Base-by-base conservation (phyloP, 2,113 vertebrate genomes). In the Dipodomys merriami region DNA sequence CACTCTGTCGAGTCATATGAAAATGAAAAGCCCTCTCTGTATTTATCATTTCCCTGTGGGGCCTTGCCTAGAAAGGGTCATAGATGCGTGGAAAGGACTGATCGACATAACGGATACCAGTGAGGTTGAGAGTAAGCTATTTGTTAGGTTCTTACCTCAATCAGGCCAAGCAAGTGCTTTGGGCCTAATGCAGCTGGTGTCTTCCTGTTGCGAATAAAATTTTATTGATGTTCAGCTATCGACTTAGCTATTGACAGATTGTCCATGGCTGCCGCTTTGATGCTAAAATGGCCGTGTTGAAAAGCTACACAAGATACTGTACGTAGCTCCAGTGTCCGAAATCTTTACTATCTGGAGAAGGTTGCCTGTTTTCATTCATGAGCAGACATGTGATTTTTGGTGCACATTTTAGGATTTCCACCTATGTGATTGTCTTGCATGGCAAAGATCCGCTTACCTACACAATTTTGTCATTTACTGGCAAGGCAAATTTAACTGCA, bases 1-100 rank as follows among this genome's bases (percentile, higher is more conserved):
- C 78, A 83, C 65, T 69, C 92, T 74, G 1, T 92, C 11, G 64
- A 93, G 64, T 67, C 77, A 39, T 20, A 3, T 0, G 35, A 87
- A 95, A 88, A 95, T 1, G 33, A 90, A 82, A 91, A 73, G 79
- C 7, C 77, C 12, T 85, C 30, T 71, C 0, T 33, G 53, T 93
- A 94, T 73, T 89, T 30, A 1, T 57, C 39, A 25, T 83, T 94
- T 83, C 39, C 78, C 84, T 33, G 1, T 13, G 62, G 72, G 19
- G 13, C 39, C 76, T 78, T 19, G 20, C 9, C 71, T 79, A 88
- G 12, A 80, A 74, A 69, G 73, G 30, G 27, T 77, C 39, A 71
- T 19, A 39, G 44, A 72, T 25, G 68, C n/a, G 22, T 22, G 23
- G 39, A 87, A 76, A 84, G 62, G 30, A 86, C 72, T 68, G 29